Conservation (phyloP, 2,113 vertebrate species). For the Hypanus sabinus region DNA sequence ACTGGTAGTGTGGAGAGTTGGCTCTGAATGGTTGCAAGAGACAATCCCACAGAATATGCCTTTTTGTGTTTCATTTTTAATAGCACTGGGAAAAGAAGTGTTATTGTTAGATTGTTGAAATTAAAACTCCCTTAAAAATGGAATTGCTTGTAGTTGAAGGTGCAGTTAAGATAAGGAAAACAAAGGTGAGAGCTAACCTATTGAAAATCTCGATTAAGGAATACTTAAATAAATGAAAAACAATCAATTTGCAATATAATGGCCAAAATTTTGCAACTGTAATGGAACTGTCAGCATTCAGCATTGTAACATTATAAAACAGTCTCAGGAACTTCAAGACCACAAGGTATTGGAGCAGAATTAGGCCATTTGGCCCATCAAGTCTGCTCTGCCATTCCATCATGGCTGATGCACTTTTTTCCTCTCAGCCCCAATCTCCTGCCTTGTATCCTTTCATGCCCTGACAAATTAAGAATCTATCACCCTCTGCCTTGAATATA, state of each 20-base stretch:
- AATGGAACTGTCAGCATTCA: no score
- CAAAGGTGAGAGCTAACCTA: not conserved
- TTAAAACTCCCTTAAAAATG: not conserved
- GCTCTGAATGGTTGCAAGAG: conserved; percentile 69
- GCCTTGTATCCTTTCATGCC: no score
- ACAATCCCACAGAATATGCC: conserved; percentile 65
- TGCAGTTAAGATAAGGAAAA: not conserved
- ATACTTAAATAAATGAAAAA: not conserved
- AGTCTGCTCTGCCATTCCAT: no score
- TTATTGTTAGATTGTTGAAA: conserved; percentile 15
- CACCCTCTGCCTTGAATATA: no score
- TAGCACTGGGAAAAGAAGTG: conserved; percentile 60
- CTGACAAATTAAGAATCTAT: no score
- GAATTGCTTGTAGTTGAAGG: not conserved
- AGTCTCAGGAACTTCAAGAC: no score
- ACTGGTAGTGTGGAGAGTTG: conserved; percentile 78
- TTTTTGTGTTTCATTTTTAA: conserved; percentile 66
- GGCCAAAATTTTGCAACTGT: no score
- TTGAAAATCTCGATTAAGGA: not conserved
- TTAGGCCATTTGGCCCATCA: no score
- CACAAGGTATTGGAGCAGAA: no score
- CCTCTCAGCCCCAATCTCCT: no score
- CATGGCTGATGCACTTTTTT: no score
- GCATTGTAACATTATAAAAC: no score
- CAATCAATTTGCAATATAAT: not conserved